Percentiles rank a stretch among this genome's conserved stretches.
These are phyloP conservation scores for Bergia sp. DNA, from an alignment of 92 coral and sea anemone species.

Conservation along the genomic window DNA sequence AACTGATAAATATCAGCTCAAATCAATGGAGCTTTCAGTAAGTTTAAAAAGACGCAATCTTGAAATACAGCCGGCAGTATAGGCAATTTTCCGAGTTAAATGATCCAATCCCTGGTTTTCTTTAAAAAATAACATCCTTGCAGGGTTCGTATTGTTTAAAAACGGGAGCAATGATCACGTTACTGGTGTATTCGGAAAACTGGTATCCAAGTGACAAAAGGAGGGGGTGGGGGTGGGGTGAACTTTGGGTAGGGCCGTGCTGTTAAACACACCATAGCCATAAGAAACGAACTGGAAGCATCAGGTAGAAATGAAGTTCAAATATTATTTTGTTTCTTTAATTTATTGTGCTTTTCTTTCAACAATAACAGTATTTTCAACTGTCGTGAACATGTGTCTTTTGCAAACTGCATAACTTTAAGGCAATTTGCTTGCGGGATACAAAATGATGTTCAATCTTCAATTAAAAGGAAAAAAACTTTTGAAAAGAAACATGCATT, in stretches of 20 bases:
- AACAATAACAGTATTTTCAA: no score
- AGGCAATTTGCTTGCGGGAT: no score
- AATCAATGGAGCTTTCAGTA: background rate
- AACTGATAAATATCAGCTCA: background rate
- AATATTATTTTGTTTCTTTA: no score
- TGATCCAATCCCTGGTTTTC: background rate
- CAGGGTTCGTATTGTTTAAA: background rate
- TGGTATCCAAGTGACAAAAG: background rate
- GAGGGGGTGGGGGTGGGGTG: background rate
- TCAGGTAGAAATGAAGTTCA: background rate
- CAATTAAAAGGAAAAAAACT: no score
- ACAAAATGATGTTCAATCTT: no score
- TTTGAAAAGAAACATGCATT: no score
- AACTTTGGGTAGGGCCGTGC: background rate
- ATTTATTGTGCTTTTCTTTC: background rate
- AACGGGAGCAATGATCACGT: background rate
- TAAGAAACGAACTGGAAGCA: background rate
- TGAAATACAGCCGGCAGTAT: background rate
- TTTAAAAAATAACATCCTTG: background rate
- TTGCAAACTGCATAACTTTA: no score
- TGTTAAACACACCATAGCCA: background rate
- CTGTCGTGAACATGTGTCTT: no score
- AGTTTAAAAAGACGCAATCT: no score
- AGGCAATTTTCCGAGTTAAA: background rate
- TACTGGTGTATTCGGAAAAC: background rate